Evolutionary conservation across 2,797 vertebrate species (phyloP).

Genomic region (Odontamblyopus rebecca): DNA sequence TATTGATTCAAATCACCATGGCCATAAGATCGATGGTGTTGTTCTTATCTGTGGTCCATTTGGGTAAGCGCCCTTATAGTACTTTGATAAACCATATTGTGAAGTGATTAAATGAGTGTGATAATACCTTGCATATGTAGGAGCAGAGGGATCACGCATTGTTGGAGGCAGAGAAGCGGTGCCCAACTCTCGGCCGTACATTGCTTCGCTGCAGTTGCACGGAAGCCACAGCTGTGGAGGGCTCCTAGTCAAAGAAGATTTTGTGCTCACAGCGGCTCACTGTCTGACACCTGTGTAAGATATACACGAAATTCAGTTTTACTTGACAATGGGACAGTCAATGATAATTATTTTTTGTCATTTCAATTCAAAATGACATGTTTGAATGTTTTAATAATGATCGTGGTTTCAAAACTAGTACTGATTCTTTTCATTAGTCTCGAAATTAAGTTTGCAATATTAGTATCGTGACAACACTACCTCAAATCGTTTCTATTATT

Average conservation of each 20-base stretch:
- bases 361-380: neutral
- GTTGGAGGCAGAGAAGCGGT: slow-evolving; percentile 4
- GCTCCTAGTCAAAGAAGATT: slow-evolving; percentile 62
- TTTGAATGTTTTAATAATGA: too few relatives aligned
- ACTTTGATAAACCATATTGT: neutral
- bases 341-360: neutral
- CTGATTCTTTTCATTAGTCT: neutral
- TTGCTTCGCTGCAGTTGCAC: slow-evolving; percentile 66
- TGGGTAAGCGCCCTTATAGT: neutral
- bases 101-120: neutral
- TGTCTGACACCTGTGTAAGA: slow-evolving; percentile 50
- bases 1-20: neutral
- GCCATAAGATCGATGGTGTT: neutral
- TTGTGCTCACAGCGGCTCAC: slow-evolving; percentile 76
- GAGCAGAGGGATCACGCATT: slow-evolving; percentile 4
- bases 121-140: neutral
- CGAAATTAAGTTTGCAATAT: too few relatives aligned
- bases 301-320: neutral
- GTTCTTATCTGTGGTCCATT: neutral
- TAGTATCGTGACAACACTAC: too few relatives aligned
- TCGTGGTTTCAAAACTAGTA: neutral
- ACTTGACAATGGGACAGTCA: neutral
- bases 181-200: slow-evolving; percentile 43
- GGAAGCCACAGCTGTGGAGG: slow-evolving; percentile 62
- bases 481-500: too few relatives aligned